Evolutionary conservation across 2,888 invertebrate species (phyloP), one percentile per base, ranked within the genome.

Genomic region (Archaeoteleia sp.): DNA sequence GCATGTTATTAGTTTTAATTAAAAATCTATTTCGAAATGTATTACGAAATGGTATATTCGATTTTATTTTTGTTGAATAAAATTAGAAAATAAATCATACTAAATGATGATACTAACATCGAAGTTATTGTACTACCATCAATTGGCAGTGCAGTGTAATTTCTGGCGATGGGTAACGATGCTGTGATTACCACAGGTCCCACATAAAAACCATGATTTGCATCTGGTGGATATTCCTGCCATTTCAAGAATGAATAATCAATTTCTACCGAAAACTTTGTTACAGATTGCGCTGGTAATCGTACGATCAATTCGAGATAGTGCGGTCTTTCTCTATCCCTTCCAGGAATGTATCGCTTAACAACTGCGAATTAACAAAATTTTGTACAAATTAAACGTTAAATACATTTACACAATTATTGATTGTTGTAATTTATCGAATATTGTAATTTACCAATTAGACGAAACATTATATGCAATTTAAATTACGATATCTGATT

Each of bases 171-270:
- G 0, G 95, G 95, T 70, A 97, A 86, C 68, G 91, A 87, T 1
- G 93, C 91, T 23, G 93, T 90, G 60, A 98, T 90, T 39, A 95
- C 89, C 10, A 96, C 94, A 20, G 97, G 93, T 2, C 95, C 95
- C 78, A 98, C 90, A 82, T 97, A 97, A 86, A 98, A 97, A 0
- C 99, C 99, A 86, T 98, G 98, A 87, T 98, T 98, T 0, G 99
- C 98, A 89, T 99, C 99, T 0, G 99, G 99, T 8, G 98, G 99
- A 87, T 99, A 99, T 85, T 99, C 98, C 78, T 96, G 94, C 96
- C 98, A 98, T 86, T 97, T 97, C 2, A 98, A 88, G 81, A 98
- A 95, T n/a, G 95, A 93, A 86, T 95, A 95, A 85, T 97, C 96
- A 87, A 98, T 96, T 80, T 96, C 93, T 71, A 97, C 90, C 5